Conservation (phyloP, 2,113 vertebrate species). For the Pachyramphus minor region DNA sequence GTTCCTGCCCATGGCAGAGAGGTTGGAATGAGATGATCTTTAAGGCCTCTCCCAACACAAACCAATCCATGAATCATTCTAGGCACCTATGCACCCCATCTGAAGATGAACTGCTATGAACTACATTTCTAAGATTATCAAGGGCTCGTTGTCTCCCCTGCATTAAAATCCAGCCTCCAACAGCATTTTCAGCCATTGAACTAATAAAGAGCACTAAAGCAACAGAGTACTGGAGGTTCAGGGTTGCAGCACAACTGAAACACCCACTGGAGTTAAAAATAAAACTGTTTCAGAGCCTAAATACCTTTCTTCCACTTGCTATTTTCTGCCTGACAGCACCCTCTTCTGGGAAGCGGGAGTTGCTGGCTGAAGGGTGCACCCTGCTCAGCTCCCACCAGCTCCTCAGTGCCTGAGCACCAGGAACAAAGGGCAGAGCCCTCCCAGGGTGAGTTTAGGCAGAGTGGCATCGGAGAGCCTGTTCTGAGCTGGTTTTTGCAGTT, state of each 20-base stretch:
- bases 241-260: background rate
- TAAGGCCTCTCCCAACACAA: background rate
- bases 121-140: background rate
- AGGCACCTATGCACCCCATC: background rate
- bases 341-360: conserved; percentile 24
- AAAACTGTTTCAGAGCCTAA: rapidly evolving
- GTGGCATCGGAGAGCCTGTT: rapidly evolving
- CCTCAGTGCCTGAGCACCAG: background rate
- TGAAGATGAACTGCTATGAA: rapidly evolving
- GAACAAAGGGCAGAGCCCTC: background rate
- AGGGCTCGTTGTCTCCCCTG: background rate
- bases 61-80: background rate
- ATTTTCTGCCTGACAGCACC: conserved; percentile 59
- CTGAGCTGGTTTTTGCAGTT: background rate
- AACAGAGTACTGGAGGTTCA: background rate
- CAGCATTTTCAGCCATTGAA: background rate
- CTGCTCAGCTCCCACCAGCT: background rate
- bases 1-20: background rate
- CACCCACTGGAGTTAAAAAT: background rate
- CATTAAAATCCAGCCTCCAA: background rate
- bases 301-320: rapidly evolving
- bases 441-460: background rate
- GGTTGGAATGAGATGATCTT: background rate
- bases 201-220: background rate
- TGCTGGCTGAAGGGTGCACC: background rate